Evolutionary conservation across 2,113 vertebrate genomes (phyloP), one percentile per base, ranked within the genome.

Genomic region (Coreoperca whiteheadi): DNA sequence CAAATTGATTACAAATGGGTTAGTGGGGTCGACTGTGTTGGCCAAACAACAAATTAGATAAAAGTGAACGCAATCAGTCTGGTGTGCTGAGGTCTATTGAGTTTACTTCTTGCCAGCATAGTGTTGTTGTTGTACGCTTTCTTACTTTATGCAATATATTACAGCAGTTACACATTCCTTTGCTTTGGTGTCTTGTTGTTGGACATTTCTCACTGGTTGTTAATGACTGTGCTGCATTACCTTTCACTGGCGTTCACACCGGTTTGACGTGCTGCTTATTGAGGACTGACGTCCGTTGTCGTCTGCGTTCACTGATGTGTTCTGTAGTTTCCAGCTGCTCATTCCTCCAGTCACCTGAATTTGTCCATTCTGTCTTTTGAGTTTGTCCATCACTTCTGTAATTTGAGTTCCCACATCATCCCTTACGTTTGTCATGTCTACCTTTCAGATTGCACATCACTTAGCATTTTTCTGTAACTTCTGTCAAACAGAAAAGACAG

Each of bases 1-100:
- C 60, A 79, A 74, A 83, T 85, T 78, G 84, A 88, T 89, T 85
- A 67, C 76, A 87, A 88, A 72, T 76, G 61, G 77, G 77, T 83
- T 69, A 50, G 71, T 81, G 77, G 57, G 80, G 89, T 79, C 25
- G 80, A 65, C 71, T 72, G 59, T 77, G 87, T 82, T 69, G 71
- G 85, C 74, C 81, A 86, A 83, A 78, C 57, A 83, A 28, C 65
- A 79, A 88, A 86, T 85, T 84, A 69, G 77, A 89, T 79, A 64
- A 84, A 86, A 76, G 82, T 82, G 60, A 81, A 53, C 32, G 74
- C 70, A 83, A 73, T 85, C 75, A 67, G 60, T 74, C 59, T 20
- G 30, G 23, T 74, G 57, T 77, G 81, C 68, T 64, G 56, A 79
- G 54, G 74, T 68, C 39, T 56, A 51, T 39, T 18, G 30, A 81